Percentiles rank a stretch among this genome's conserved stretches.
These are phyloP conservation scores for Plectrocnemia conspersa DNA, from an alignment of 1,140 invertebrate species.

Conservation along the genomic window DNA sequence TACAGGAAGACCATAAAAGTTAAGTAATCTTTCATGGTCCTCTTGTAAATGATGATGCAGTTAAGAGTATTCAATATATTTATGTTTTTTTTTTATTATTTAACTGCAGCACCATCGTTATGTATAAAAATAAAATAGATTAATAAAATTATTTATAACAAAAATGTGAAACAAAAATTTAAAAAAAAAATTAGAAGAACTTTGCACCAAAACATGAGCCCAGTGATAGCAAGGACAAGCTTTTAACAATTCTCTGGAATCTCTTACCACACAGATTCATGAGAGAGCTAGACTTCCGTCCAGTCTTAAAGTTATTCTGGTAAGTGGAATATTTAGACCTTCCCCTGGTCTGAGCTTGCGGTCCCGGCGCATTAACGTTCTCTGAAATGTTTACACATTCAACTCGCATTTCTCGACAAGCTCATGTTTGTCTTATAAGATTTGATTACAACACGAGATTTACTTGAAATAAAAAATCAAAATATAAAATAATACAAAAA, in stretches of 20 bases:
- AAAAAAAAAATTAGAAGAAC: constrained; percentile 23
- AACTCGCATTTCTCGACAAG: constrained; percentile 51
- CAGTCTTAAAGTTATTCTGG: constrained; percentile 72
- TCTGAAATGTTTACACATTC: constrained; percentile 54
- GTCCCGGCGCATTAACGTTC: constrained; percentile 62
- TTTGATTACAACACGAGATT: not conserved
- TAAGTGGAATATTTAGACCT: constrained; percentile 77
- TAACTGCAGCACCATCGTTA: too few relatives aligned
- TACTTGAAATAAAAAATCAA: not conserved
- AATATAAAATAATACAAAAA: not conserved
- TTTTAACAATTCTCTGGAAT: constrained; percentile 38
- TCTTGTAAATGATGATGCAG: too few relatives aligned
- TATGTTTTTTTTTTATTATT: too few relatives aligned
- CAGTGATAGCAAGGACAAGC: constrained; percentile 31
- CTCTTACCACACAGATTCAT: constrained; percentile 94
- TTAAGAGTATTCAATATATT: too few relatives aligned
- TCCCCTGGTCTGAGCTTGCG: constrained; percentile 68
- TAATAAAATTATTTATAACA: constrained; percentile 35
- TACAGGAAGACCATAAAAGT: too few relatives aligned
- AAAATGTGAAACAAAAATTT: constrained; percentile 41
- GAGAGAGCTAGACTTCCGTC: constrained; percentile 87
- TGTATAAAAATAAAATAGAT: too few relatives aligned
- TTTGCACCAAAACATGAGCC: constrained; percentile 31
- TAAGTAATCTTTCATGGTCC: too few relatives aligned
- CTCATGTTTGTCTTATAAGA: constrained; percentile 26